Percentiles rank a stretch among this genome's conserved stretches.
Conservation (phyloP, 1,140 invertebrate genomes). For the Belonocnema kinseyi region DNA sequence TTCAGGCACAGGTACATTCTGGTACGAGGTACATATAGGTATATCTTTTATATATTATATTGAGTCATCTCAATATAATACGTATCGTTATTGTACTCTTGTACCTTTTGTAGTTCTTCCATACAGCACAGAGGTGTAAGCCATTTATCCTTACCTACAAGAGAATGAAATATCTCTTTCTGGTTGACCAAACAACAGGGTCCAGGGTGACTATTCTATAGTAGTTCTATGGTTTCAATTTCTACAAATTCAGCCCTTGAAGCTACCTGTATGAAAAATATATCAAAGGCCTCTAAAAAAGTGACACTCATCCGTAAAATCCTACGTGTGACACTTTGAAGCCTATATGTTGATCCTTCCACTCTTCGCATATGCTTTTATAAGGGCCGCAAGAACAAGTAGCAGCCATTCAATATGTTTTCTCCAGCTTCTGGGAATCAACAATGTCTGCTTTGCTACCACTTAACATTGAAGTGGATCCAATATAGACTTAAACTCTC, state of each 20-base stretch:
- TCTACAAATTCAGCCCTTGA: constrained; percentile 7
- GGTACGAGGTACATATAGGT: not conserved
- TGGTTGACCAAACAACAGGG: not conserved
- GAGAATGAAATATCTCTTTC: not conserved
- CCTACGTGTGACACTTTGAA: not conserved
- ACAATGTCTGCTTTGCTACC: not conserved
- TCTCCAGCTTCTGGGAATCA: constrained; percentile 10
- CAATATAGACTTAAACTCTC: not conserved
- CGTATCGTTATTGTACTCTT: constrained; percentile 1
- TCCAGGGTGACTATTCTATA: not conserved
- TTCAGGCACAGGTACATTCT: too few species aligned
- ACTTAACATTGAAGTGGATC: constrained; percentile 4
- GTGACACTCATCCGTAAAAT: constrained; percentile 21
- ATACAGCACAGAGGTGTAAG: not conserved
- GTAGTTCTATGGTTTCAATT: not conserved
- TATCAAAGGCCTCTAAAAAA: constrained; percentile 4
- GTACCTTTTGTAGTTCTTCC: not conserved
- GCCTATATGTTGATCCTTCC: not conserved
- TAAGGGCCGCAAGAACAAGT: not conserved
- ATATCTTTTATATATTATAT: not conserved
- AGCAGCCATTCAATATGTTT: not conserved
- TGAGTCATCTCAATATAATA: constrained; percentile 24
- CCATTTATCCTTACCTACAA: not conserved
- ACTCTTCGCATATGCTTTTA: not conserved
- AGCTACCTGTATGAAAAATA: constrained; percentile 1